These are phyloP conservation scores for Leucoptera coffeella DNA, from an alignment of 2,888 invertebrate species.

Conservation along the genomic window DNA sequence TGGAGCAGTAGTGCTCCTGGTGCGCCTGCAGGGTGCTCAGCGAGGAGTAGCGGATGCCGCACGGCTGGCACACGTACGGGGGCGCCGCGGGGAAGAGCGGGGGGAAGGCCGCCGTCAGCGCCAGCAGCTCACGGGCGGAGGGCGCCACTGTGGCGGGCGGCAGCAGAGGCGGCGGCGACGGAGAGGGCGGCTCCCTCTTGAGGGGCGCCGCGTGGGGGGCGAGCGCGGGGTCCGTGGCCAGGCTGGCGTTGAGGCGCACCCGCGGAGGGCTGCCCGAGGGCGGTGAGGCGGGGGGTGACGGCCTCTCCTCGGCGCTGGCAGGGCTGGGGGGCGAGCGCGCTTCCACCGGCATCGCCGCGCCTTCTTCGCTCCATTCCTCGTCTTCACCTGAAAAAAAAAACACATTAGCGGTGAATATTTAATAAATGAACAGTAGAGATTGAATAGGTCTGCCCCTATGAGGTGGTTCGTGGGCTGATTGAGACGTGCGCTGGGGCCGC, in stretches of 20 bases:
- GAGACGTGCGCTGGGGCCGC: constrained; percentile 51
- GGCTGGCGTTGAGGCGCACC: constrained; percentile 68
- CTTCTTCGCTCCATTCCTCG: constrained; percentile 61
- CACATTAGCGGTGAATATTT: no score
- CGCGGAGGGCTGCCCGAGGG: constrained; percentile 53
- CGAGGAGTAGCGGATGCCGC: constrained; percentile 90
- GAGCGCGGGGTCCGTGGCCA: constrained; percentile 78
- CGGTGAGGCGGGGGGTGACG: constrained; percentile 13
- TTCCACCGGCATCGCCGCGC: constrained; percentile 51
- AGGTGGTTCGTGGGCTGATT: no score
- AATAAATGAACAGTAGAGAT: no score
- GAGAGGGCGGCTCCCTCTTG: constrained; percentile 34
- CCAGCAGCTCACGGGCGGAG: constrained; percentile 16
- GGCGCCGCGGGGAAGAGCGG: constrained; percentile 28
- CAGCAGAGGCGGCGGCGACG: constrained; percentile 47
- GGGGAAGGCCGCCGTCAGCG: constrained; percentile 32
- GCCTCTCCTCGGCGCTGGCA: constrained; percentile 32
- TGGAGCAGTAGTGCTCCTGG: constrained; percentile 92
- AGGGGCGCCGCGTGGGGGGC: constrained; percentile 60
- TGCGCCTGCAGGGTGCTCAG: constrained; percentile 91
- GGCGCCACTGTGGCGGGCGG: constrained; percentile 20
- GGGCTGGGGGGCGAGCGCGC: constrained; percentile 43
- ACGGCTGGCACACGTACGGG: constrained; percentile 64
- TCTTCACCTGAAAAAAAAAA: constrained; percentile 57
- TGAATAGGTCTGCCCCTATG: no score